Conservation (phyloP, 2,113 vertebrate genomes). For the Microcebus tavaratra region DNA sequence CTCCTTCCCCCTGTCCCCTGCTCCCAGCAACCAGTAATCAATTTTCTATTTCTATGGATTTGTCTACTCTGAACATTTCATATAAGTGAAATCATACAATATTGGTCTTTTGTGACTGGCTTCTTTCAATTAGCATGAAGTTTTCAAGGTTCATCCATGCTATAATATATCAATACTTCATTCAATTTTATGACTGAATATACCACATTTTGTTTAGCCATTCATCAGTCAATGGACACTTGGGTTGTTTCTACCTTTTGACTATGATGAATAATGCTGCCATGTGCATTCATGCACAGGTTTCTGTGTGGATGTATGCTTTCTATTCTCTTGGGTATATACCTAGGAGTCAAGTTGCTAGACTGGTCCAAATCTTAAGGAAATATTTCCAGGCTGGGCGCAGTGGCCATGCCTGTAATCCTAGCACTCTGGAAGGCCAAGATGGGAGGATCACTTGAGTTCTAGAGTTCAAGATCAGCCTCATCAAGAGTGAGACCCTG, state of each 20-base stretch:
- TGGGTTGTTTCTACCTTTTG: background rate
- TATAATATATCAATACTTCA: background rate
- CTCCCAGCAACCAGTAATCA: background rate
- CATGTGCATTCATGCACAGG: background rate
- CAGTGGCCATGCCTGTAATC: too few relatives aligned
- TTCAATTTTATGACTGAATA: background rate
- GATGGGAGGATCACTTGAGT: too few relatives aligned
- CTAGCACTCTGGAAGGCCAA: too few relatives aligned
- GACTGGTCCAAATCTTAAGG: background rate
- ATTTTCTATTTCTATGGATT: constrained; percentile 48
- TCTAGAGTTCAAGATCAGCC: too few relatives aligned
- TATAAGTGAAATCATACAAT: background rate
- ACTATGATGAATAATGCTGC: background rate
- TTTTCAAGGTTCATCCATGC: background rate
- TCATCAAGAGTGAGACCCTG: too few relatives aligned
- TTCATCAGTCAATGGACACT: background rate
- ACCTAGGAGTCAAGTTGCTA: background rate
- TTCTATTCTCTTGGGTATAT: background rate
- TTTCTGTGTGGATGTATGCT: background rate
- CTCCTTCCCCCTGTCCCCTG: background rate
- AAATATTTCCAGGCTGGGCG: background rate
- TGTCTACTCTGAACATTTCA: background rate
- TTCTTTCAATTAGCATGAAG: background rate
- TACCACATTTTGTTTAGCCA: background rate
- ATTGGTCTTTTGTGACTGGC: background rate